These are phyloP conservation scores for Planiliza haematocheilus DNA, from an alignment of 2,113 vertebrate species.

Conservation along the genomic window DNA sequence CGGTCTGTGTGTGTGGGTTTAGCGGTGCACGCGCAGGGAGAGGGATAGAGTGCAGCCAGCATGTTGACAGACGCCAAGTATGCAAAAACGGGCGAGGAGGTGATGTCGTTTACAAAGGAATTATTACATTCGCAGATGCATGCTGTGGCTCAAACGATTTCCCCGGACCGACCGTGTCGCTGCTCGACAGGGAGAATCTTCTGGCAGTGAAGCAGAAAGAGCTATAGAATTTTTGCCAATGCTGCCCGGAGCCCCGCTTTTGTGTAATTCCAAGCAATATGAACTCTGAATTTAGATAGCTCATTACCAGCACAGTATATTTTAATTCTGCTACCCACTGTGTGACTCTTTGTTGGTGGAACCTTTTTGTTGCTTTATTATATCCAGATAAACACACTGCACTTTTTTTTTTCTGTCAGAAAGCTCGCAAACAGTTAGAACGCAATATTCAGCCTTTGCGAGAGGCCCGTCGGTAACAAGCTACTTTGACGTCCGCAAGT, in stretches of 20 bases:
- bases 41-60: constrained; percentile 70
- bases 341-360: constrained; percentile 67
- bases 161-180: constrained; percentile 53
- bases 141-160: constrained; percentile 64
- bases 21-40: constrained; percentile 8
- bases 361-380: constrained; percentile 59
- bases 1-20: neutral
- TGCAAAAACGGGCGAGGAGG: constrained; percentile 55
- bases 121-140: constrained; percentile 66
- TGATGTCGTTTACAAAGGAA: constrained; percentile 71
- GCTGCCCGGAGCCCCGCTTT: constrained; percentile 67
- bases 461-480: constrained; percentile 6
- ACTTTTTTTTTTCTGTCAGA: constrained; percentile 21
- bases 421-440: constrained; percentile 35
- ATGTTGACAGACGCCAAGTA: constrained; percentile 70
- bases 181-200: constrained; percentile 61
- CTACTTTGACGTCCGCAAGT: neutral
- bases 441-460: constrained; percentile 34
- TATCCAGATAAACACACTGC: constrained; percentile 67
- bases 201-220: constrained; percentile 64
- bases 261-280: constrained; percentile 80
- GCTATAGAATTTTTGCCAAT: constrained; percentile 54
- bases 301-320: constrained; percentile 66
- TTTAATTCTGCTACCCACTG: constrained; percentile 76
- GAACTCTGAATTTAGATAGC: constrained; percentile 83